These are phyloP conservation scores for Neomicropteryx cornuta DNA, from an alignment of 1,140 invertebrate species.

Conservation along the genomic window DNA sequence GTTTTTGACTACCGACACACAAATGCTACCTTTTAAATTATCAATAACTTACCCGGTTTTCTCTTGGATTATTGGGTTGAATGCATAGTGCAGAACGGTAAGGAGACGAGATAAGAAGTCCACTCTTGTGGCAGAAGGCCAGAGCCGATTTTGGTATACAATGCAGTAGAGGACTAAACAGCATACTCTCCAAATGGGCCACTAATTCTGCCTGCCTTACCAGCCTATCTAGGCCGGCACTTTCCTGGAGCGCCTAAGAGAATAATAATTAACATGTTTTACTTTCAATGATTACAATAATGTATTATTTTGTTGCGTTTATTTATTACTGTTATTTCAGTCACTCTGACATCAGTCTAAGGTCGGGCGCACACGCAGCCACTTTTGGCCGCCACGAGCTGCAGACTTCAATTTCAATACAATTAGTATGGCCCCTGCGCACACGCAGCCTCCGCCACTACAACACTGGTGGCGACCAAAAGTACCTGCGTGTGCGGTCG, in stretches of 20 bases:
- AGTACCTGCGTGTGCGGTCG: too few relatives aligned
- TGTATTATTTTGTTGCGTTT: too few relatives aligned
- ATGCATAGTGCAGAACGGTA: conserved; percentile 59
- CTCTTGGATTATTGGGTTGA: conserved; percentile 67
- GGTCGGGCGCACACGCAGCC: too few relatives aligned
- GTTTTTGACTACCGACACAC: neutral
- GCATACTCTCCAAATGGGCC: conserved; percentile 65
- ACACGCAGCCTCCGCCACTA: too few relatives aligned
- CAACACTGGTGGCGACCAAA: too few relatives aligned
- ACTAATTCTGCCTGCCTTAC: conserved; percentile 71
- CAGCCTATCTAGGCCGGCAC: conserved; percentile 64
- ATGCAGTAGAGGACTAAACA: conserved; percentile 62
- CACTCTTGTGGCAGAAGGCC: conserved; percentile 50
- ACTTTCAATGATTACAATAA: too few relatives aligned
- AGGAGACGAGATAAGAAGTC: conserved; percentile 57
- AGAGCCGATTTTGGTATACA: conserved; percentile 54
- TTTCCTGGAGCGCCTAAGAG: conserved; percentile 62
- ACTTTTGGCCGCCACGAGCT: too few relatives aligned
- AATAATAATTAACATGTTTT: too few relatives aligned
- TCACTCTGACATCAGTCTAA: too few relatives aligned
- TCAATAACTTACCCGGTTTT: conserved; percentile 41
- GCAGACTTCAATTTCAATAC: too few relatives aligned
- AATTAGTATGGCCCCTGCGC: too few relatives aligned
- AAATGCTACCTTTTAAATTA: neutral
- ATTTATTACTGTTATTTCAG: too few relatives aligned